Conservation (phyloP, 2,888 invertebrate genomes). For the Tolmerus cingulatus region DNA sequence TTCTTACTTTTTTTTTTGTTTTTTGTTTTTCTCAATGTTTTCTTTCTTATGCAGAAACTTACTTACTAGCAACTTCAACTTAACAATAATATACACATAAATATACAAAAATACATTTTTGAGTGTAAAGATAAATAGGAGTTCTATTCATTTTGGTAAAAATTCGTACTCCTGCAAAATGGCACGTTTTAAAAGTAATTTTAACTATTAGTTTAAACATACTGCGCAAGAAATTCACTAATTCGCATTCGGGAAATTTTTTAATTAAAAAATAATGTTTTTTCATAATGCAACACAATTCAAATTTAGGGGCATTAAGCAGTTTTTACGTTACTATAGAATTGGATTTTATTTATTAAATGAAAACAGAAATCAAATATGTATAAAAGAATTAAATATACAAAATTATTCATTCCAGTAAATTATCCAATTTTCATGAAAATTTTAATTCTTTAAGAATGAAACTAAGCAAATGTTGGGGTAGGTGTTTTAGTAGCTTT, state of each 20-base stretch:
- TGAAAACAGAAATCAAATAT: no score
- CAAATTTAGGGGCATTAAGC: neutral
- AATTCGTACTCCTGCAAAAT: slow-evolving; percentile 18
- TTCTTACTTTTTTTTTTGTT: neutral
- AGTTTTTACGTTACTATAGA: neutral
- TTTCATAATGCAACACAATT: neutral
- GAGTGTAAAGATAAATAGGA: neutral
- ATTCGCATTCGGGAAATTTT: neutral
- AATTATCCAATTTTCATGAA: no score
- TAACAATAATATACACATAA: slow-evolving; percentile 26
- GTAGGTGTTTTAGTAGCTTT: no score
- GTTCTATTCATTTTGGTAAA: slow-evolving; percentile 1
- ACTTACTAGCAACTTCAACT: neutral
- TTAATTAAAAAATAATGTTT: no score
- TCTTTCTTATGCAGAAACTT: neutral
- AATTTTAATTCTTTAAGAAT: no score
- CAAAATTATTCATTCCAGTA: no score
- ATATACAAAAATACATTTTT: slow-evolving; percentile 25
- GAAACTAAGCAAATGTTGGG: no score
- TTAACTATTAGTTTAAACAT: neutral
- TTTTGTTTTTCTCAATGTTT: neutral
- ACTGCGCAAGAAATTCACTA: slow-evolving; percentile 19
- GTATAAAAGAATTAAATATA: no score
- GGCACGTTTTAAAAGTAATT: slow-evolving; percentile 9
- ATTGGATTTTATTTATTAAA: no score